phyloP scores from a whole-genome alignment of 2,888 invertebrate species.

The Cantharis lateralis region DNA sequence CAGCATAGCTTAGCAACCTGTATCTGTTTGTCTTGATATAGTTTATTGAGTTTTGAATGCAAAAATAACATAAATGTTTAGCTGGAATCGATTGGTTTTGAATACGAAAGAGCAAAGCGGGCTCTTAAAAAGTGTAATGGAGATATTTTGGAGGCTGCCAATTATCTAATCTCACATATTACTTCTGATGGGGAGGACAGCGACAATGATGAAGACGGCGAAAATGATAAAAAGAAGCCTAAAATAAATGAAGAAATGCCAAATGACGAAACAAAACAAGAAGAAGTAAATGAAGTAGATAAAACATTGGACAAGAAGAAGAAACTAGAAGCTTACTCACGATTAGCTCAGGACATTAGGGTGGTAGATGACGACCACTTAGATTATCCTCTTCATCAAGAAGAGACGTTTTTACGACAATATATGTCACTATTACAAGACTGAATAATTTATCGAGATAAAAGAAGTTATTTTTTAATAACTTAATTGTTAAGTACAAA shows the following conservation, averaged over 20 bases:
- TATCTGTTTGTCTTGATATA: too few species aligned
- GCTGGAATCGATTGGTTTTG: constrained; percentile 67
- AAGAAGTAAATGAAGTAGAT: constrained; percentile 29
- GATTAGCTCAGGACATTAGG: constrained; percentile 64
- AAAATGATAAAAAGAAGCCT: constrained; percentile 6
- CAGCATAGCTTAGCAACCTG: too few species aligned
- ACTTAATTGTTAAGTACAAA: constrained; percentile 14
- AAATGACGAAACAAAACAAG: not conserved
- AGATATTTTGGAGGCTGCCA: constrained; percentile 63
- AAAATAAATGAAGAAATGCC: not conserved
- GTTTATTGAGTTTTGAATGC: not conserved
- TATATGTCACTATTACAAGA: constrained; percentile 64
- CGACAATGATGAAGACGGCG: not conserved
- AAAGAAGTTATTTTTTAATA: constrained; percentile 8
- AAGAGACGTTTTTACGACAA: constrained; percentile 69
- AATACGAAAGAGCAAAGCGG: constrained; percentile 56
- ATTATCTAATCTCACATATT: constrained; percentile 59
- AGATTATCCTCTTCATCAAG: constrained; percentile 71
- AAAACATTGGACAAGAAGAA: constrained; percentile 50
- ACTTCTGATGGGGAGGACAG: not conserved
- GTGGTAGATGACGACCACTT: constrained; percentile 73
- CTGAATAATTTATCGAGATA: constrained; percentile 7
- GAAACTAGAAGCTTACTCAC: constrained; percentile 62
- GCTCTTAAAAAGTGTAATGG: constrained; percentile 63
- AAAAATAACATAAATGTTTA: constrained; percentile 39